Evolutionary conservation across 2,113 vertebrate genomes (phyloP).

Genomic region (Nycticebus coucang): DNA sequence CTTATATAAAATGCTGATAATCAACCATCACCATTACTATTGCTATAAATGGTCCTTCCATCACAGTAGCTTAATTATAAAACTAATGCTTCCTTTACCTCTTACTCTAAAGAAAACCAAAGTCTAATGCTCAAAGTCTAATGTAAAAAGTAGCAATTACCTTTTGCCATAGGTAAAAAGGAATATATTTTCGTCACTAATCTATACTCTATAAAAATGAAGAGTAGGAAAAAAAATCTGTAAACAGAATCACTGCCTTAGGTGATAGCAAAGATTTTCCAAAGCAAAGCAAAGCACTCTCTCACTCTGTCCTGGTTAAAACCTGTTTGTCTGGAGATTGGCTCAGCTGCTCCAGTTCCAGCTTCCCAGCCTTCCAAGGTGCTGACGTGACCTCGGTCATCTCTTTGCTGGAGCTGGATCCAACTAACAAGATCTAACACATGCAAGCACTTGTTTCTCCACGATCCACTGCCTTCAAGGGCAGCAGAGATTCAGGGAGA

Average conservation of each 20-base stretch:
- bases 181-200: neutral
- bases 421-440: conserved; percentile 85
- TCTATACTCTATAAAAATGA: conserved; percentile 50
- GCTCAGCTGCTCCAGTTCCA: conserved; percentile 82
- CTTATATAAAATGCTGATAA: neutral
- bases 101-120: conserved; percentile 12
- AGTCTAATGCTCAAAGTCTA: neutral
- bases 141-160: neutral
- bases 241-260: conserved; percentile 80
- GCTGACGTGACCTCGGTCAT: conserved; percentile 83
- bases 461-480: conserved; percentile 74
- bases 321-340: conserved; percentile 88
- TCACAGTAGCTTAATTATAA: neutral
- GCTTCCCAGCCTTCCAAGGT: conserved; percentile 85
- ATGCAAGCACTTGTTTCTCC: conserved; percentile 83
- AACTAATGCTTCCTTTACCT: conserved; percentile 4
- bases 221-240: conserved; percentile 82
- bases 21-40: neutral
- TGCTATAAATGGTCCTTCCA: neutral
- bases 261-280: conserved; percentile 83
- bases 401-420: conserved; percentile 84
- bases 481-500: conserved; percentile 75
- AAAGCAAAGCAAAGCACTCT: conserved; percentile 77
- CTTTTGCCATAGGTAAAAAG: neutral
- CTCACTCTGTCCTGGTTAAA: conserved; percentile 86